Conservation (phyloP, 2,113 vertebrate genomes). For the Zosterops hypoxanthus region DNA sequence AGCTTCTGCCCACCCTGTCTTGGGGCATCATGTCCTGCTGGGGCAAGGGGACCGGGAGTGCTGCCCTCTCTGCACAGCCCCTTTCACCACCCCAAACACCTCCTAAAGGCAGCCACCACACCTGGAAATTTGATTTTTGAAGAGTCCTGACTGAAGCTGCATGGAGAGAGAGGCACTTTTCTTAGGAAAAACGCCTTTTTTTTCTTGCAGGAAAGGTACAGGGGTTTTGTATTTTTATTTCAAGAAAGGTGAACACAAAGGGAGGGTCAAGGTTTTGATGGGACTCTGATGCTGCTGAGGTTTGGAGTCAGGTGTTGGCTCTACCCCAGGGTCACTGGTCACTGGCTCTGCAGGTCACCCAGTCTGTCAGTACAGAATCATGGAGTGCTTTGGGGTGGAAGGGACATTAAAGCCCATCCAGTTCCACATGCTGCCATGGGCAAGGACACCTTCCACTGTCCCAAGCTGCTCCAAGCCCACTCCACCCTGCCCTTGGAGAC, state of each 20-base stretch:
- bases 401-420: rapidly evolving
- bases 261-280: rapidly evolving
- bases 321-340: not conserved
- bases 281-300: rapidly evolving
- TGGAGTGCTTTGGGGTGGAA: not conserved
- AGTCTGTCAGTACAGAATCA: not conserved
- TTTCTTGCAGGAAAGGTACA: too few species aligned
- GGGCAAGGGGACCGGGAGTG: rapidly evolving
- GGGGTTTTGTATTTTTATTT: rapidly evolving
- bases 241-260: not conserved
- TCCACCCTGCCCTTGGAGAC: not conserved
- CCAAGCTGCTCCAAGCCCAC: rapidly evolving
- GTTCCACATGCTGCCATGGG: not conserved
- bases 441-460: not conserved
- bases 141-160: not conserved
- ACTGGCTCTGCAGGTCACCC: rapidly evolving
- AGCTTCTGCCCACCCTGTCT: not conserved
- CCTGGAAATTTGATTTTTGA: not conserved
- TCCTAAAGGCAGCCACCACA: not conserved
- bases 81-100: not conserved
- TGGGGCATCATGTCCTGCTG: not conserved
- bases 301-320: not conserved
- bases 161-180: not conserved
- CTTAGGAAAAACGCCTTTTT: not conserved
- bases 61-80: not conserved